Evolutionary conservation across 92 coral and sea anemone species (phyloP).

Genomic region (Porites lobata): DNA sequence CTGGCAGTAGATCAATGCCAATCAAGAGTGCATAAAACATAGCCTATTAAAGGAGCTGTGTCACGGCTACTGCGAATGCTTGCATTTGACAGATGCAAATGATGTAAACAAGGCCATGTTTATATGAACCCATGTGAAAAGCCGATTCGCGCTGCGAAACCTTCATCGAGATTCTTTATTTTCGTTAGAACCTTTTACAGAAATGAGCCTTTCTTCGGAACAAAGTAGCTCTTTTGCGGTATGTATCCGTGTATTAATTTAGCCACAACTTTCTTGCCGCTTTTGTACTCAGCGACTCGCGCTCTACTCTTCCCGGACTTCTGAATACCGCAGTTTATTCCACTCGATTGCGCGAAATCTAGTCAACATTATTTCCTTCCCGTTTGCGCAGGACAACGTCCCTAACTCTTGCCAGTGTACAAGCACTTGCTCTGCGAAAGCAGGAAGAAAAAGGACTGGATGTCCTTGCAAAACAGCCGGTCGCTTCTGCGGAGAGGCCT

Average conservation of each 20-base stretch:
- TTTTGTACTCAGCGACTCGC: background rate
- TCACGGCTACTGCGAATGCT: conserved; percentile 4
- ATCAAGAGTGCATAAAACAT: too few relatives aligned
- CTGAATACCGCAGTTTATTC: too few relatives aligned
- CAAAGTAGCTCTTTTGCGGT: background rate
- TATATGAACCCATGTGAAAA: background rate
- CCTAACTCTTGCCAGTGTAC: too few relatives aligned
- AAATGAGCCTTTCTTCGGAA: background rate
- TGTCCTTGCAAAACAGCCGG: conserved; percentile 35
- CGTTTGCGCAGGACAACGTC: too few relatives aligned
- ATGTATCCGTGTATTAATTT: background rate
- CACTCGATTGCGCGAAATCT: too few relatives aligned
- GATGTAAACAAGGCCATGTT: background rate
- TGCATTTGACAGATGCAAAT: background rate
- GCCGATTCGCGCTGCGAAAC: too few relatives aligned
- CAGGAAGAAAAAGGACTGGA: conserved; percentile 24
- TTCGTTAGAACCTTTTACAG: background rate
- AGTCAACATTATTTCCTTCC: too few relatives aligned
- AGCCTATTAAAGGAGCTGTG: too few relatives aligned
- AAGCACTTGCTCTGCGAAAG: background rate
- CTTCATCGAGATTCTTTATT: background rate
- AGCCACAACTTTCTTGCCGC: background rate
- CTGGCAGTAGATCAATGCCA: too few relatives aligned
- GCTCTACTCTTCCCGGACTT: background rate
- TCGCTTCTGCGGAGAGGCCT: conserved; percentile 2